Evolutionary conservation across 2,888 invertebrate genomes (phyloP), one percentile per base, ranked within the genome.

Genomic region (Cephalotes varians): DNA sequence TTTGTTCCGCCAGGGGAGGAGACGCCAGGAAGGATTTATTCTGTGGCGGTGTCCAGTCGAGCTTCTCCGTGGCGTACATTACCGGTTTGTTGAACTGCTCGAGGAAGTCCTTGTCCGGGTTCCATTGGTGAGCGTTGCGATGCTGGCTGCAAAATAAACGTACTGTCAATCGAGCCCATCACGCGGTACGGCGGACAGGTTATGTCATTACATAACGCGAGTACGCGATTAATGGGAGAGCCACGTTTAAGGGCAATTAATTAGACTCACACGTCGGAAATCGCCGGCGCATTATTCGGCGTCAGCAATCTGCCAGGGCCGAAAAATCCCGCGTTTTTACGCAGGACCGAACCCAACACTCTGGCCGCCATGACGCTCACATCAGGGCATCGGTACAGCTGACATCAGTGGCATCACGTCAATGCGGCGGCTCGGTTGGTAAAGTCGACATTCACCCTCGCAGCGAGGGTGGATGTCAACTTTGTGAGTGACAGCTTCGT

Each of bases 361-460:
- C 84, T 84, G 18, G 73, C 60, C 54, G 89, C 87, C 89, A 89
- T 89, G 44, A 5, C 54, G 73, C 3, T 77, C 56, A 77, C 69
- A 69, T 69, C 44, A n/a, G n/a, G n/a, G 40, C 40, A 40, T 40
- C 7, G 12, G 1, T 44, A 9, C 4, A 40, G 10, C 12, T 40
- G 10, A 2, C 40, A 40, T 40, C 12, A 40, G 34, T 12, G 1
- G 10, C 44, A 47, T 15, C 15, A 3, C 40, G 40, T 18, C 74
- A n/a, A 40, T 47, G 18, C 18, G n/a, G 4, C 44, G 4, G 7
- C 40, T 40, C 64, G 7, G 25, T 40, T 25, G 40, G 1, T 64
- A 64, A 40, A 7, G 12, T 60, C 12, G 40, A 12, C 40, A 40
- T 3, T 0, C 40, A 40, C 40, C 12, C 1, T 49, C 18, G n/a